Evolutionary conservation across 2,113 vertebrate species (phyloP), one percentile per base, ranked within the genome.

Genomic region (Zosterops hypoxanthus): DNA sequence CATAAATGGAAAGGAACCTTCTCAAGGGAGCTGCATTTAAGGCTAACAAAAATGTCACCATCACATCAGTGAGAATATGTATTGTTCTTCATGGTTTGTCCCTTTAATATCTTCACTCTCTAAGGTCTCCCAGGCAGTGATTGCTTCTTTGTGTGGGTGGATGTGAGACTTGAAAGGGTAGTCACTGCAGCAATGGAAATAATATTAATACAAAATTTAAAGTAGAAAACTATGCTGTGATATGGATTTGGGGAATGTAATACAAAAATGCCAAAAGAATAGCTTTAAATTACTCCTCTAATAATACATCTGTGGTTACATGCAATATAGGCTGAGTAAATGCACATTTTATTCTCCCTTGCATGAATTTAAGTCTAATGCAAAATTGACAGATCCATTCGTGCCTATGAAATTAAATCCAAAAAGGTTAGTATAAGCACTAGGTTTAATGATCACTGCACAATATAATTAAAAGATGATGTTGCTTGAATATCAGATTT

Each of bases 391-490:
- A 90, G 73, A 59, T 94, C 61, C 72, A 39, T 80, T 82, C 47
- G 53, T 41, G 68, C 56, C 90, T 68, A 41, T 73, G 71, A 93
- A 94, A 94, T 95, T 70, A 90, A 85, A 96, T 83, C 71, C 52
- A 91, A 78, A 63, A 80, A 86, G 68, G 61, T 83, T 93, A 79
- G 71, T 44, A 92, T 94, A 95, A 91, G 94, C 95, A 90, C 92
- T 96, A 79, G 84, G 91, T 95, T 97, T 97, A 96, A 97, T 95
- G 84, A 95, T 96, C 83, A 50, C 73, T 61, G 59, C 87, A 57
- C 73, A 53, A 72, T 84, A 85, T 98, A 97, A 97, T 97, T 97
- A 97, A 97, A 97, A 98, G 96, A 91, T 94, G 94, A 96, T 96
- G 96, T 95, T 97, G 97, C 96, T 91, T 90, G 97, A 97, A 94